phyloP scores from a whole-genome alignment of 2,113 vertebrate species.

The Marcusenius ussheri region DNA sequence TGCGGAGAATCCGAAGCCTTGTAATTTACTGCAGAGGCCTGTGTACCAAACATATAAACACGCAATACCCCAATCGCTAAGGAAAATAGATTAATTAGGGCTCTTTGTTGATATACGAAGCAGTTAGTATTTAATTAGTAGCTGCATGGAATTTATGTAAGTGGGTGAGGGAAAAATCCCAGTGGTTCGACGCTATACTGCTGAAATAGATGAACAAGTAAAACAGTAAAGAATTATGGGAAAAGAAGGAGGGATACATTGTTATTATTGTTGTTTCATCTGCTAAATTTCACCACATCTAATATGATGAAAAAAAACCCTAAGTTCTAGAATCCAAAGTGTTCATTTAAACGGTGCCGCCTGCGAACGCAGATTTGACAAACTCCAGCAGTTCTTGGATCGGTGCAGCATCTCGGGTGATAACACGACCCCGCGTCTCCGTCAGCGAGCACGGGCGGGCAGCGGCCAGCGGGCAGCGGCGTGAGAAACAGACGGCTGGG shows the following conservation, averaged over 20 bases:
- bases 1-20: neutral
- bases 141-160: conserved; percentile 1
- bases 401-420: neutral
- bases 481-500: neutral
- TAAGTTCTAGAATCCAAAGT: neutral
- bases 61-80: neutral
- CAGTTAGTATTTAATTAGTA: neutral
- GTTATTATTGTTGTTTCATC: neutral
- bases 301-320: neutral
- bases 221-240: neutral
- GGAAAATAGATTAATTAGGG: neutral
- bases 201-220: neutral
- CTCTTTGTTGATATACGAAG: neutral
- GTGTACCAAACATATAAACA: neutral
- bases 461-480: neutral
- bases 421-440: neutral
- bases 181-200: neutral
- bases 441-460: neutral
- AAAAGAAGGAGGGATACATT: neutral
- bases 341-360: neutral
- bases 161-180: neutral
- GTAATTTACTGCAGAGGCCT: neutral
- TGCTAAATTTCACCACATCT: neutral
- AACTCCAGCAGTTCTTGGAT: neutral
- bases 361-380: neutral